Base-by-base conservation (phyloP, 92 coral and sea anemone species). In the Epizoanthus ramosus region DNA sequence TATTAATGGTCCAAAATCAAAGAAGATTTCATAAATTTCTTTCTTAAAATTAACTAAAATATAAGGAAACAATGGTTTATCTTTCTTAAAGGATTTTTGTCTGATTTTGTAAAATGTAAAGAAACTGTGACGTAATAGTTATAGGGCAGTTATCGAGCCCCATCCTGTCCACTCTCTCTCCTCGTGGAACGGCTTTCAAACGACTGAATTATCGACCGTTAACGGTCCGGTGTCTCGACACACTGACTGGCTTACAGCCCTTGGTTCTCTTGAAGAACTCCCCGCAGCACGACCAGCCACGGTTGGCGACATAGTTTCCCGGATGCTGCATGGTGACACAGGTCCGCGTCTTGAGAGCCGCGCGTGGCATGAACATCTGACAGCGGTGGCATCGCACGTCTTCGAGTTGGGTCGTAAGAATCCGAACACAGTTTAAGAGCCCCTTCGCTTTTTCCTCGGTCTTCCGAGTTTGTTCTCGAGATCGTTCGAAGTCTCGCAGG, bases 231-330 rank as follows among this genome's bases (percentile, higher is more conserved):
- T 97, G 99, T 57, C 95, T 86, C 10, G 93, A 87, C 8, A 97
- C 80, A 21, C 90, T 85, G 12, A 92, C 84, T 18, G 99, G 99
- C 50, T 92, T 97, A 69, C 99, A 97, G 21, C 99, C 99, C 70
- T 84, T 82, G 56, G 98, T 94, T 82, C 93, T 77, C 83, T 97
- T 97, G 66, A 87, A 73, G 18, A 94, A 85, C 93, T 97, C 94
- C 43, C 91, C 90, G 75, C 99, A 97, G 66, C 99, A 97, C 35
- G 94, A 80, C 99, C 99, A 97, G 13, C 99, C 99, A 54, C 86
- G 82, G 70, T 90, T 92, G 47, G 83, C 80, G 52, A 66, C 79
- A 61, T 97, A 97, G 57, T 88, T 85, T 60, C 99, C 99, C 59
- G 91, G 83, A 85, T 97, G 99, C 67, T 95, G 97, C 85, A 81